Base-by-base conservation (phyloP, 2,113 vertebrate species). In the Marmota monax region DNA sequence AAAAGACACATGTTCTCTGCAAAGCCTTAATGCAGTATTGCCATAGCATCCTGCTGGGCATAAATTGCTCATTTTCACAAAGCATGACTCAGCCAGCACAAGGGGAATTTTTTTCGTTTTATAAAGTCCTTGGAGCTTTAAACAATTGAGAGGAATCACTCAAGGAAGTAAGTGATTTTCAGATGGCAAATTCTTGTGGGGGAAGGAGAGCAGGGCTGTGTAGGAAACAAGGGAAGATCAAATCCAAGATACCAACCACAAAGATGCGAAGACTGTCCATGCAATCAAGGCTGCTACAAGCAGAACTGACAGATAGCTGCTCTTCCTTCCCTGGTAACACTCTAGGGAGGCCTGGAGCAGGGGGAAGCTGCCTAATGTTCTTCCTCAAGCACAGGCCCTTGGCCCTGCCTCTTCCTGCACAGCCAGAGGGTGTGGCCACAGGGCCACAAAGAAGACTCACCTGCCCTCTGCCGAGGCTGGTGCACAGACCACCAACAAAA, bases 81-180 rank as follows among this genome's bases (percentile, higher is more conserved):
- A 85, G 69, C n/a, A 14, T 63, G 91, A 96, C 78, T 97, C 94
- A 92, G 27, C 70, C 73, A 18, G 65, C 58, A 42, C 32, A 37
- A 88, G 82, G 37, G 37, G 74, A 51, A 87, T 58, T 37, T 34
- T 22, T 37, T 37, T 20, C 87, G 79, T 96, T 78, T 85, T 65
- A 34, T 14, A 83, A 91, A 73, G 84, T 72, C 73, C 80, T 87
- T 65, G 39, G 69, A 90, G 48, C 88, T 39, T 56, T 74, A 69
- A 84, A 18, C 22, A 95, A 74, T 95, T 53, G 34, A 72, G 88
- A 90, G 61, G 76, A 72, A 73, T 69, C 56, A 6, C 89, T 94
- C 90, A 27, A 61, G 10, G 23, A 77, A 32, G 51, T 32, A 10
- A 95, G 76, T 79, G 87, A 85, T 80, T 89, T 89, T 93, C 90